Conservation (phyloP, 92 coral and sea anemone genomes). For the Siderastrea siderea region DNA sequence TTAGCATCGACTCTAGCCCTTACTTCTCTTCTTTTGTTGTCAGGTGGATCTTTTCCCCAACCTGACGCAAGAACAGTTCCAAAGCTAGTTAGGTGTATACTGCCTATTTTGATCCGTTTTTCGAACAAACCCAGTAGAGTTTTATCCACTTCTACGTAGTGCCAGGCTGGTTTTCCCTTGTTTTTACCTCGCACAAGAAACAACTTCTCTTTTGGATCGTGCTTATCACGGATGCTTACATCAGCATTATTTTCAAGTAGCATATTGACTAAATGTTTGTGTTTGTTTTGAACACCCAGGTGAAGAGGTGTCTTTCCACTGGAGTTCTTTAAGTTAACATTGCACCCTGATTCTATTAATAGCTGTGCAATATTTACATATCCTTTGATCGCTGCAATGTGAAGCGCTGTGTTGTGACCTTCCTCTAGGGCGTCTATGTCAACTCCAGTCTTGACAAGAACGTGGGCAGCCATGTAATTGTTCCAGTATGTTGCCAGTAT, state of each 20-base stretch:
- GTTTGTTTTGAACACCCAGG: conserved; percentile 37
- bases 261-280: conserved; percentile 13
- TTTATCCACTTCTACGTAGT: conserved; percentile 28
- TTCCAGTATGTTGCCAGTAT: conserved; percentile 42
- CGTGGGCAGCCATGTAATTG: conserved; percentile 30
- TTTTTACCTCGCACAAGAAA: conserved; percentile 38
- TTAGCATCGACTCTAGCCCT: not conserved
- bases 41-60: conserved; percentile 16
- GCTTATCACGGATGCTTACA: not conserved
- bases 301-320: conserved; percentile 38
- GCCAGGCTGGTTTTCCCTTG: conserved; percentile 31
- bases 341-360: conserved; percentile 17
- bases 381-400: conserved; percentile 10
- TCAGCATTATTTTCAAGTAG: conserved; percentile 27
- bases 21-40: not conserved
- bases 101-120: conserved; percentile 7
- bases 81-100: not conserved
- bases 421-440: not conserved
- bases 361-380: not conserved
- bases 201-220: conserved; percentile 1
- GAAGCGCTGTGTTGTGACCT: conserved; percentile 7
- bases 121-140: conserved; percentile 1
- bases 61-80: conserved; percentile 44
- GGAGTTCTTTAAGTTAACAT: conserved; percentile 16
- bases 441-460: not conserved